Conservation (phyloP, 1,140 invertebrate species). For the Drosophila nannoptera region DNA sequence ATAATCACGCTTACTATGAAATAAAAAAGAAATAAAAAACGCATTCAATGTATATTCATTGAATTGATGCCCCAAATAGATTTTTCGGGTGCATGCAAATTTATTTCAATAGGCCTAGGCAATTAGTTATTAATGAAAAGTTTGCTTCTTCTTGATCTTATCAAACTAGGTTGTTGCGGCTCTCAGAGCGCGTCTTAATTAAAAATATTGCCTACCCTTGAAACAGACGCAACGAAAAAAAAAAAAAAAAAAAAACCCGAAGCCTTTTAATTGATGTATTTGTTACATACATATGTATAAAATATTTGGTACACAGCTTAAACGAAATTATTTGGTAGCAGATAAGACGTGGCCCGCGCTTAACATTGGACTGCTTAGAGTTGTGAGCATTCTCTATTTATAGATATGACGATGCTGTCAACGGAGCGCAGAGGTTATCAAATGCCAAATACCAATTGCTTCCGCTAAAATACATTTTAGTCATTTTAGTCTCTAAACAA, state of each 20-base stretch:
- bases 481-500: conserved; percentile 31
- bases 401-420: conserved; percentile 65
- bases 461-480: conserved; percentile 47
- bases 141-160: conserved; percentile 56
- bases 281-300: neutral
- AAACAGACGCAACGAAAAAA: conserved; percentile 41
- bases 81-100: conserved; percentile 65
- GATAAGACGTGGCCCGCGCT: conserved; percentile 44
- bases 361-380: conserved; percentile 33
- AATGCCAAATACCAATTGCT: conserved; percentile 48
- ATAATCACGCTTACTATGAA: neutral
- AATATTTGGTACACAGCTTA: too few relatives aligned
- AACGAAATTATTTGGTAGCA: conserved; percentile 1
- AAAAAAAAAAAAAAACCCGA: neutral
- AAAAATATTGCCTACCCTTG: conserved; percentile 67
- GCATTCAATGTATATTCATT: conserved; percentile 29
- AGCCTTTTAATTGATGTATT: conserved; percentile 29
- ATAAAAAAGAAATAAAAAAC: neutral
- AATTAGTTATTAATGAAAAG: conserved; percentile 42
- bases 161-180: conserved; percentile 57
- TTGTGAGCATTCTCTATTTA: conserved; percentile 42
- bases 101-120: conserved; percentile 54
- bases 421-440: conserved; percentile 55
- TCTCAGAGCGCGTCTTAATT: conserved; percentile 54
- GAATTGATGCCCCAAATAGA: conserved; percentile 68